Evolutionary conservation across 2,113 vertebrate species (phyloP).

Genomic region (Sminthopsis crassicaudata): DNA sequence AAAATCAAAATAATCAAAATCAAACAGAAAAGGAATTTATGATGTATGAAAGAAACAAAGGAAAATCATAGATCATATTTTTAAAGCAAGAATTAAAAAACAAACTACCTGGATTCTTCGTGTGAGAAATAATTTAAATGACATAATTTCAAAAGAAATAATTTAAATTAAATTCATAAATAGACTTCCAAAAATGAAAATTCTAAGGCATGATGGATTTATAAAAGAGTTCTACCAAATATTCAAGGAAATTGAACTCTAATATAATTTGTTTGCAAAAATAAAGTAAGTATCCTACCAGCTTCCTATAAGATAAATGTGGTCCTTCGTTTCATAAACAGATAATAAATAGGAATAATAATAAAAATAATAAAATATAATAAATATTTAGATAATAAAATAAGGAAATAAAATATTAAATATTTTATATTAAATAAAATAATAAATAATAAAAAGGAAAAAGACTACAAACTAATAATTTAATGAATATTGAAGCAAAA

Average conservation of each 20-base stretch:
- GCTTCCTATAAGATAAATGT: not conserved
- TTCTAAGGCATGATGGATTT: not conserved
- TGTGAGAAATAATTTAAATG: not conserved
- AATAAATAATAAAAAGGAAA: not conserved
- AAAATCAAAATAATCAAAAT: not conserved
- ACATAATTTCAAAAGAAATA: not conserved
- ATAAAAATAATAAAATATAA: no score
- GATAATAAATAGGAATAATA: not conserved
- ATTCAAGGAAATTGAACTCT: not conserved
- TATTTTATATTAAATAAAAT: no score
- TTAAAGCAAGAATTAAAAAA: not conserved
- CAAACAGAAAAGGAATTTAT: not conserved
- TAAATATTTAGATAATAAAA: no score
- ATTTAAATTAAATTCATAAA: not conserved
- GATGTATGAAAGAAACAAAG: not conserved
- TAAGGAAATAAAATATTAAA: no score
- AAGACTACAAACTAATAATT: not conserved
- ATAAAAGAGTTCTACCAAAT: not conserved
- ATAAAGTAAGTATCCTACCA: not conserved
- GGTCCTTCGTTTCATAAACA: no score
- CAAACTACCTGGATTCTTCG: not conserved
- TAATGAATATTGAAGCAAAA: not conserved
- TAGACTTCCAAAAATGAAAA: not conserved
- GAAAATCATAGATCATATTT: not conserved
- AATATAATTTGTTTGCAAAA: not conserved